phyloP scores from a whole-genome alignment of 2,797 vertebrate species.

The Falco berigora region DNA sequence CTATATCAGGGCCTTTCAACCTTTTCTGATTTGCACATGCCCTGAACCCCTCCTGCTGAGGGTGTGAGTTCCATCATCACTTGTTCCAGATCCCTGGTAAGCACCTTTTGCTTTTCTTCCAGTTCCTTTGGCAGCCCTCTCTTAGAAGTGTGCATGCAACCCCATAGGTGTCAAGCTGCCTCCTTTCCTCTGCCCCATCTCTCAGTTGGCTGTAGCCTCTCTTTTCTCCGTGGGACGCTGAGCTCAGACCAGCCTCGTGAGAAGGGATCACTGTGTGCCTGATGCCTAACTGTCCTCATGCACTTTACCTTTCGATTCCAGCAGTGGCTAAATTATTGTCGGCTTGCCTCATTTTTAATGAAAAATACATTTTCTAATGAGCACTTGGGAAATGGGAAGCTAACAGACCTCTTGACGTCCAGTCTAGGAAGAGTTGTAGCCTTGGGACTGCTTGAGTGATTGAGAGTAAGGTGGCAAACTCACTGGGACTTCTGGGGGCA shows the following conservation, averaged over 20 bases:
- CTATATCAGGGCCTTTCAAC: neutral
- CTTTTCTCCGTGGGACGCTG: neutral
- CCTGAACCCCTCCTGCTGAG: neutral
- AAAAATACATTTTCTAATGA: neutral
- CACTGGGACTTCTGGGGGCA: neutral
- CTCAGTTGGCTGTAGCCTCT: neutral
- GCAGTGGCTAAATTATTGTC: neutral
- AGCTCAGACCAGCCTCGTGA: neutral
- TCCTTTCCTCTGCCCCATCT: neutral
- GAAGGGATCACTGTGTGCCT: neutral
- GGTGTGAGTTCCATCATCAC: neutral
- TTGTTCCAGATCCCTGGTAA: neutral
- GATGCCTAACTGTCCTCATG: neutral
- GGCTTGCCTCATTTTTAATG: neutral
- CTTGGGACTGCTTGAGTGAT: neutral
- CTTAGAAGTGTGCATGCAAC: neutral
- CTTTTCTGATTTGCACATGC: neutral
- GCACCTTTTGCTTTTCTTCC: neutral
- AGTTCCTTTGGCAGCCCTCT: neutral
- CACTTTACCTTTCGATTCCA: neutral
- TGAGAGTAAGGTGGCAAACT: neutral
- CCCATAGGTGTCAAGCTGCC: fast-evolving
- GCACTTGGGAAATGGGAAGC: neutral
- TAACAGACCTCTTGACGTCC: neutral
- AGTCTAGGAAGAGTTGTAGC: neutral